Evolutionary conservation across 2,888 invertebrate species (phyloP).

Genomic region (Patella pellucida): DNA sequence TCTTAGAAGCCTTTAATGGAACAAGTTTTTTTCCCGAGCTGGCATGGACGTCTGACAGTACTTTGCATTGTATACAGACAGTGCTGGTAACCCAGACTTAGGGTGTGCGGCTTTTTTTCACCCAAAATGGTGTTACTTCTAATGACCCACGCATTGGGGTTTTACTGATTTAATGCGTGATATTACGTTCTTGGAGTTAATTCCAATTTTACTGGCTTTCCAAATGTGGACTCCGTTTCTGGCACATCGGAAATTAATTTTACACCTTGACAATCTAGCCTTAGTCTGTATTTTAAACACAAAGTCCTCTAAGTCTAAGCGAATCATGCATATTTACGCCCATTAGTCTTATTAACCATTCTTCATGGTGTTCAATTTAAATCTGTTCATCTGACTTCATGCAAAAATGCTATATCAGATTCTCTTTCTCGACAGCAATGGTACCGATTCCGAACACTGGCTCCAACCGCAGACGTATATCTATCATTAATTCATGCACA

Average conservation of each 20-base stretch:
- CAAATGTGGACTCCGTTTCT: slow-evolving; percentile 1
- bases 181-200: slow-evolving; percentile 18
- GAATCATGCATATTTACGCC: slow-evolving; percentile 21
- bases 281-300: slow-evolving; percentile 19
- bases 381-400: too few species aligned
- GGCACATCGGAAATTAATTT: slow-evolving; percentile 10
- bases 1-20: too few species aligned
- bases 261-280: slow-evolving; percentile 17
- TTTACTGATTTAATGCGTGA: too few species aligned
- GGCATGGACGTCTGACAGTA: not conserved
- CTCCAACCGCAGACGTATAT: too few species aligned
- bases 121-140: slow-evolving; percentile 12
- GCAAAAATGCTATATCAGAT: too few species aligned
- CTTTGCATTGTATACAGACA: slow-evolving; percentile 12
- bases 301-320: slow-evolving; percentile 9
- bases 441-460: too few species aligned
- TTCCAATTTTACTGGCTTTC: slow-evolving; percentile 16
- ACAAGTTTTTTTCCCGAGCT: not conserved
- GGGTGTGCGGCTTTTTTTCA: slow-evolving; percentile 19
- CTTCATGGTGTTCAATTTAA: too few species aligned
- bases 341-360: slow-evolving; percentile 18
- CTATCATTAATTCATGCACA: too few species aligned
- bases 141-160: slow-evolving; percentile 12
- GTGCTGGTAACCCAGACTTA: not conserved
- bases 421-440: too few species aligned